Evolutionary conservation across 2,888 invertebrate genomes (phyloP), one percentile per base, ranked within the genome.

Genomic region (Punctoribates punctum): DNA sequence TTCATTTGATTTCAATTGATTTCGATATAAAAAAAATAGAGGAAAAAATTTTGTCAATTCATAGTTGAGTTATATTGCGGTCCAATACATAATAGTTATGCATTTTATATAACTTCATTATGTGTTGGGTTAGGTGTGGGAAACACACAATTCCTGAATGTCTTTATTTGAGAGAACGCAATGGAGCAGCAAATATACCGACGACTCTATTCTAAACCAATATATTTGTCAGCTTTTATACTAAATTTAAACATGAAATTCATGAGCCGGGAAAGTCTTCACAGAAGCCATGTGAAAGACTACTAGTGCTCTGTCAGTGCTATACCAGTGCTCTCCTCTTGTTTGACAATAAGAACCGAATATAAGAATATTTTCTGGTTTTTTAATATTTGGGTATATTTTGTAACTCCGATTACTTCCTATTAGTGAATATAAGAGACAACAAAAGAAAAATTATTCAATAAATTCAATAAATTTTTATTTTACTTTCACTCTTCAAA

Each of bases 381-480:
- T n/a, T n/a, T n/a, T n/a, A n/a, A n/a, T n/a, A n/a, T n/a, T n/a
- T n/a, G n/a, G n/a, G n/a, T n/a, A n/a, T n/a, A n/a, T n/a, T n/a
- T n/a, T n/a, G n/a, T n/a, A n/a, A n/a, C n/a, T n/a, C n/a, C n/a
- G n/a, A n/a, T n/a, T n/a, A 65, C 65, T 65, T 65, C 65, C 65
- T 65, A 65, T 29, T n/a, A 34, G 6, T 23, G 3, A 60, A 23
- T 23, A 17, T n/a, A n/a, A 51, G 27, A 25, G 25, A 60, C 17
- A 51, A 51, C 15, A 34, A 34, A 29, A 65, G 34, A 34, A 65
- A 6, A 65, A 34, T 34, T 65, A 65, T 34, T 60, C 65, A 65
- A 65, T 65, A 65, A 65, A 65, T n/a, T n/a, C n/a, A n/a, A n/a
- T n/a, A n/a, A n/a, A 65, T 65, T 34, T 65, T 65, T 65, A 65